phyloP scores from a whole-genome alignment of 2,797 vertebrate genomes.

The Sebastes iracundus region DNA sequence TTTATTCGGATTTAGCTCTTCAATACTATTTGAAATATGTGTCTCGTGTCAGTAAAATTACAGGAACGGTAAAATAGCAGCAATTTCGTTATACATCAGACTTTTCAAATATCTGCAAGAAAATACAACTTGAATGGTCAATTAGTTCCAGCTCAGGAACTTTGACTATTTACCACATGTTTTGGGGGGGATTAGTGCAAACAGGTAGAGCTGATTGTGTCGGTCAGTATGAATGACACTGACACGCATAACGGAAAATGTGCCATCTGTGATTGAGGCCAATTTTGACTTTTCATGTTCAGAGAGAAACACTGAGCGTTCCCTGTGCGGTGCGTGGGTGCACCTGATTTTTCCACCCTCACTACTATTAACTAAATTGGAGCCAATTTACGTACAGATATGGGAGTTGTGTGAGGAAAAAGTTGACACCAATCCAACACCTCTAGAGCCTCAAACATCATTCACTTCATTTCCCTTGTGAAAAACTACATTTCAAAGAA shows the following conservation, averaged over 20 bases:
- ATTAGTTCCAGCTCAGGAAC: slow-evolving; percentile 45
- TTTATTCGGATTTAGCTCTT: slow-evolving; percentile 5
- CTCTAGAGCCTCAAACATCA: neutral
- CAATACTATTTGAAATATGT: neutral
- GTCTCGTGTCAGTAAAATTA: slow-evolving; percentile 22
- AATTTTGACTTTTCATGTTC: slow-evolving; percentile 50
- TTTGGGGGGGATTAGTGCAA: neutral
- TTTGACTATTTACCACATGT: slow-evolving; percentile 13
- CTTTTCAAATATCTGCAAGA: neutral
- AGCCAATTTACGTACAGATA: slow-evolving; percentile 59
- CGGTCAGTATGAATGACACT: slow-evolving; percentile 32
- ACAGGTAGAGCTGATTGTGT: slow-evolving; percentile 24
- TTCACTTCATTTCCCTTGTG: neutral
- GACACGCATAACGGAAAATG: slow-evolving; percentile 39
- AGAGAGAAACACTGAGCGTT: neutral
- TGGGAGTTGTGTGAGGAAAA: slow-evolving; percentile 14
- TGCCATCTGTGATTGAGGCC: slow-evolving; percentile 46
- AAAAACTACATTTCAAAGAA: slow-evolving; percentile 8
- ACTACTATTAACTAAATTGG: slow-evolving; percentile 65
- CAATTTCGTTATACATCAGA: slow-evolving; percentile 1
- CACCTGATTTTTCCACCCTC: slow-evolving; percentile 57
- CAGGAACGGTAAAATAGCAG: slow-evolving; percentile 38
- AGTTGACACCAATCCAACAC: slow-evolving; percentile 32
- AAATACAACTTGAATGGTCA: slow-evolving; percentile 41
- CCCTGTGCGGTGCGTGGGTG: slow-evolving; percentile 7